Conservation (phyloP, 2,888 invertebrate species). For the Gymnocheta viridis region DNA sequence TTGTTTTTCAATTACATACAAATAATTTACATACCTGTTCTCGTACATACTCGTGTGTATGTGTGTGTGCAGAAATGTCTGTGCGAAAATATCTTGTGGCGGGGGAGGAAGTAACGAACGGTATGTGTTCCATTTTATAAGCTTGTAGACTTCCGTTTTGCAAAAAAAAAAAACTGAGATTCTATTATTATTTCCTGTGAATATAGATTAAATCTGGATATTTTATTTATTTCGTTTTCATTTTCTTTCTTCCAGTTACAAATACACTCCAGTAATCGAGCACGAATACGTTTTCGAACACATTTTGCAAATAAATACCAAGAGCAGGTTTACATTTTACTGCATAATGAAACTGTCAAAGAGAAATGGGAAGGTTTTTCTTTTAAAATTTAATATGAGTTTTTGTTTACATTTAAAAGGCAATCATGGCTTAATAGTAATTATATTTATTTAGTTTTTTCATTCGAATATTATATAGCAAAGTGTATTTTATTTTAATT, state of each 20-base stretch:
- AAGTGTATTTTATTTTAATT: too few relatives aligned
- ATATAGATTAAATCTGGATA: conserved; percentile 14
- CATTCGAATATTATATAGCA: neutral
- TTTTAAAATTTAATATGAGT: neutral
- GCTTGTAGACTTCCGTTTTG: conserved; percentile 13
- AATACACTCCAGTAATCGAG: conserved; percentile 12
- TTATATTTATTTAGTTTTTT: neutral
- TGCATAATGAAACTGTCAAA: neutral
- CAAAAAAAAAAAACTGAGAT: neutral
- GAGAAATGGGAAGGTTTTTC: neutral
- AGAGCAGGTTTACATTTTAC: neutral
- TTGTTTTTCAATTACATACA: conserved; percentile 36
- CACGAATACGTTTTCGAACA: neutral
- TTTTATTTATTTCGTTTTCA: too few relatives aligned
- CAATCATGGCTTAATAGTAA: too few relatives aligned
- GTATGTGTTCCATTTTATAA: conserved; percentile 14
- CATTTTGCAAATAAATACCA: conserved; percentile 5
- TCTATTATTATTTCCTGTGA: conserved; percentile 48
- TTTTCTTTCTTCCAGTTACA: neutral
- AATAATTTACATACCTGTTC: conserved; percentile 6
- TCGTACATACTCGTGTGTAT: neutral
- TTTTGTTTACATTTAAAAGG: too few relatives aligned
- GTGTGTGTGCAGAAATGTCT: neutral
- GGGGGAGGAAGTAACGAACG: neutral
- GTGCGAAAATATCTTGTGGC: neutral